Evolutionary conservation across 2,113 vertebrate genomes (phyloP).

Genomic region (Setophaga petechia): DNA sequence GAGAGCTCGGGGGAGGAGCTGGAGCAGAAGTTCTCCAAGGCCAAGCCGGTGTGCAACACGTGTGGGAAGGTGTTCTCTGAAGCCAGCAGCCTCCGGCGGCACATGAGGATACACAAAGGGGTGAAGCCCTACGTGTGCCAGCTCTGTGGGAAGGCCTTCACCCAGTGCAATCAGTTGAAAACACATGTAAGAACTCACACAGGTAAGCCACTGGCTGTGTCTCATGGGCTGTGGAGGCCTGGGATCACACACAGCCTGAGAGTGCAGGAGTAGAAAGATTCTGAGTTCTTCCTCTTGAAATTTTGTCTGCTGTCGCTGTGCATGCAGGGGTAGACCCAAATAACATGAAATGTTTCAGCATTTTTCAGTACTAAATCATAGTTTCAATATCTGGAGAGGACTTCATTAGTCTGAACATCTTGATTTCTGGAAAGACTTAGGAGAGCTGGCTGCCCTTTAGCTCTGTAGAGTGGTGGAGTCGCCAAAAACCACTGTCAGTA

Average conservation of each 20-base stretch:
- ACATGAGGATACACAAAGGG: constrained; percentile 97
- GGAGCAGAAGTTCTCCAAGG: constrained; percentile 78
- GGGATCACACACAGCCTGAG: background rate
- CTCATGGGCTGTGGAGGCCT: background rate
- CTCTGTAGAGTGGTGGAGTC: background rate
- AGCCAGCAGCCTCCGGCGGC: constrained; percentile 90
- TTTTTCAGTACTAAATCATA: background rate
- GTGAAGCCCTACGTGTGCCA: constrained; percentile 94
- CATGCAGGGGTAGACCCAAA: fast-evolving
- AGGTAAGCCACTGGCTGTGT: constrained; percentile 77
- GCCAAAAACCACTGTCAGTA: background rate
- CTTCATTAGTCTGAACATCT: background rate
- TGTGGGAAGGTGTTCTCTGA: constrained; percentile 94
- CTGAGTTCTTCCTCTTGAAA: background rate
- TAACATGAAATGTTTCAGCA: background rate
- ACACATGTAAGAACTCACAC: constrained; percentile 97
- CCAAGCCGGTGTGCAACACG: constrained; percentile 85
- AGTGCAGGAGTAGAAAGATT: background rate
- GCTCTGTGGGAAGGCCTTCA: constrained; percentile 93
- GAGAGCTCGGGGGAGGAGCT: constrained; percentile 69
- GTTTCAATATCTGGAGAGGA: background rate
- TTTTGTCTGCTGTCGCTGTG: background rate
- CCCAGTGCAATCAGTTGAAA: constrained; percentile 96
- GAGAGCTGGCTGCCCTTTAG: background rate
- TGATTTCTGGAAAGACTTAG: background rate